Base-by-base conservation (phyloP, 2,888 invertebrate genomes). In the Rhopalosiphum nymphaeae region DNA sequence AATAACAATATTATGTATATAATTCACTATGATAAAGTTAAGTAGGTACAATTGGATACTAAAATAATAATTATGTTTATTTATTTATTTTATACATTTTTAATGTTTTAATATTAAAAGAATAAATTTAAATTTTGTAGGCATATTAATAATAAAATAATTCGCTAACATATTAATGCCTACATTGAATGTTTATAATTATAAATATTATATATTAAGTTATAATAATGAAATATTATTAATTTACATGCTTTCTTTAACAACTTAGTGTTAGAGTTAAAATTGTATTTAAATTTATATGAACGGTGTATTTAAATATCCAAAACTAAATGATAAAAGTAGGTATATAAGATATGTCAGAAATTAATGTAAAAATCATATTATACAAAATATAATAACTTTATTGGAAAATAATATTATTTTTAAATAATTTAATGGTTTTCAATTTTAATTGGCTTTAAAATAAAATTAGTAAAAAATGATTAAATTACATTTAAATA, bases 171-270 rank as follows among this genome's bases (percentile, higher is more conserved):
- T 90, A 90, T 78, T 78, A 3, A 78, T 78, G 78, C 78, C 78
- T 78, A 78, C 36, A 78, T 78, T 78, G 36, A 21, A 78, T 78
- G 36, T 78, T 21, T 36, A 78, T 2, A 2, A 9, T 36, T 21
- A 36, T 78, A 78, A 78, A 21, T 36, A 78, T 78, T 21, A 46
- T 46, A 46, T 13, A 67, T 29, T 67, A n/a, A n/a, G 67, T 78
- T 78, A 67, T 46, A 44, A 89, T 46, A 61, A 89, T 89, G 9
- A 49, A 67, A 91, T 91, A 78, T 91, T 26, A 53, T 91, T 84
- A 53, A 26, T 42, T 21, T 78, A 78, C 0, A 7, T 78, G 57
- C 26, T 57, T 26, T 57, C 57, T 57, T 26, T 78, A 36, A 78
- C 36, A 78, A 67, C 67, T 67, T 67, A 36, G 36, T 78, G 36